Evolutionary conservation across 2,888 invertebrate genomes (phyloP).

Genomic region (Catocala fraxini): DNA sequence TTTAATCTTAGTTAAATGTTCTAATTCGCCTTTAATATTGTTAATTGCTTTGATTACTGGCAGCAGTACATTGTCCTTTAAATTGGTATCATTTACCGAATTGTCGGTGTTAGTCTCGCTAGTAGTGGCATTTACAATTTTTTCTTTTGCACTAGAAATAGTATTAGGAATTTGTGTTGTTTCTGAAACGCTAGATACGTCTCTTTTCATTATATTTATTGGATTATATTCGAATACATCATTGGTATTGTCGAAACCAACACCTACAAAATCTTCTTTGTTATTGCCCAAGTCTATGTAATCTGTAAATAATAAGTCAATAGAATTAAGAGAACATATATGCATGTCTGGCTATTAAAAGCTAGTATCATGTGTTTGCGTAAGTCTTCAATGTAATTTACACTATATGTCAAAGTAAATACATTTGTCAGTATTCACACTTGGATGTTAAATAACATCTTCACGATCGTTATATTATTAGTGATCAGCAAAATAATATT

Average conservation of each 20-base stretch:
- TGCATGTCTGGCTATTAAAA: no score
- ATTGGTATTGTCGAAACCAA: constrained; percentile 33
- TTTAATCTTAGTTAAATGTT: constrained; percentile 60
- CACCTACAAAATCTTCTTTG: constrained; percentile 30
- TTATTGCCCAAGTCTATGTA: constrained; percentile 14
- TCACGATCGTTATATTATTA: no score
- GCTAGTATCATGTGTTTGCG: no score
- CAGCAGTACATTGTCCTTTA: constrained; percentile 53
- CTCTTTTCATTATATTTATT: constrained; percentile 65
- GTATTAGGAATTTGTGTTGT: constrained; percentile 7
- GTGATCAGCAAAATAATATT: no score
- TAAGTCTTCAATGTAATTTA: no score
- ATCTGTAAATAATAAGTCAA: constrained; percentile 19
- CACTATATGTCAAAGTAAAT: no score
- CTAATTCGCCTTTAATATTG: constrained; percentile 65
- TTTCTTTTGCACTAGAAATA: constrained; percentile 16
- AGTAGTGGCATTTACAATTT: constrained; percentile 3
- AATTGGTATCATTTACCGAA: constrained; percentile 20
- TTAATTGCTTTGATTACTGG: constrained; percentile 63
- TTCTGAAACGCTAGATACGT: constrained; percentile 36
- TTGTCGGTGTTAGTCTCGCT: neutral
- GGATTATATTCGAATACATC: constrained; percentile 41
- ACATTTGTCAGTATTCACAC: no score
- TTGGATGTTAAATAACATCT: no score
- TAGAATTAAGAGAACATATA: no score